Evolutionary conservation across 2,888 invertebrate genomes (phyloP).

Genomic region (Crepidodera aurea): DNA sequence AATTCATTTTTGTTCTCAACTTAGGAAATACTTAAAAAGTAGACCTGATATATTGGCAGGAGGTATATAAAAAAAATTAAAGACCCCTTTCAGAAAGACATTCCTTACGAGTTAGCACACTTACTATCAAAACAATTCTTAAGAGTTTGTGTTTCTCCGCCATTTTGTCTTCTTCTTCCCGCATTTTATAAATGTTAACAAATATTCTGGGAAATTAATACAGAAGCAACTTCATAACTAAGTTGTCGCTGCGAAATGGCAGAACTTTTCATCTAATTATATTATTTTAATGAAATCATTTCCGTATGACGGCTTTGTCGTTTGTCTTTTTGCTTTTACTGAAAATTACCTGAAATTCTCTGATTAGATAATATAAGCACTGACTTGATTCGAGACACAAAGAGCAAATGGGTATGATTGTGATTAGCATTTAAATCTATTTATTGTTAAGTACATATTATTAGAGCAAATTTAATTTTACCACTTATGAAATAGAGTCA

Average conservation of each 20-base stretch:
- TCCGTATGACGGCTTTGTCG: slow-evolving; percentile 19
- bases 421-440: no score
- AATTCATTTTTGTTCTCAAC: no score
- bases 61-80: no score
- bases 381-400: background rate
- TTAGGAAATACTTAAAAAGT: no score
- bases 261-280: slow-evolving; percentile 39
- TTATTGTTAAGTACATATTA: no score
- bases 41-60: no score
- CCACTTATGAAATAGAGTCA: no score
- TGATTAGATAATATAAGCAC: slow-evolving; percentile 16
- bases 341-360: slow-evolving; percentile 23
- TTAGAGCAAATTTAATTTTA: no score
- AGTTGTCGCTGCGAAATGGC: slow-evolving; percentile 30
- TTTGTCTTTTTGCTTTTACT: slow-evolving; percentile 18
- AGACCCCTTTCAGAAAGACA: no score
- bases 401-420: background rate
- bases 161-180: slow-evolving; percentile 28
- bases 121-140: background rate
- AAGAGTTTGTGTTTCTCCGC: background rate
- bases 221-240: slow-evolving; percentile 39
- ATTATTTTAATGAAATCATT: slow-evolving; percentile 34
- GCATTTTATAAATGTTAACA: slow-evolving; percentile 51
- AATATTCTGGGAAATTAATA: slow-evolving; percentile 46
- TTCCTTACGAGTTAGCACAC: slow-evolving; percentile 5